These are phyloP conservation scores for Speoplatyrhinus poulsoni DNA, from an alignment of 2,113 vertebrate genomes.

Conservation along the genomic window DNA sequence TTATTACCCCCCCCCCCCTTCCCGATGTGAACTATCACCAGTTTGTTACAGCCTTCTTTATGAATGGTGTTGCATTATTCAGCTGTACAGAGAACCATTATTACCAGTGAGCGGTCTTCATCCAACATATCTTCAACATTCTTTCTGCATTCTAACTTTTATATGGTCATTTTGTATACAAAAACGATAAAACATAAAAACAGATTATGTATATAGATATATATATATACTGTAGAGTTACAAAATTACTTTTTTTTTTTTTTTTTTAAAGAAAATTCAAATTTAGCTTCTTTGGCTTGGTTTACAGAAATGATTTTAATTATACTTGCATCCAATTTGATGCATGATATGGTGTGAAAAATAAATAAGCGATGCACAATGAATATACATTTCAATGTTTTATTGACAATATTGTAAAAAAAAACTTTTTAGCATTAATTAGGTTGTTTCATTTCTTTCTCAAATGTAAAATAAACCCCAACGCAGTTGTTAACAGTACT, in stretches of 20 bases:
- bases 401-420: slow-evolving; percentile 94
- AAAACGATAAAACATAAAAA: slow-evolving; percentile 74
- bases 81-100: slow-evolving; percentile 80
- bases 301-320: slow-evolving; percentile 94
- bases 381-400: slow-evolving; percentile 98
- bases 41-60: slow-evolving; percentile 90
- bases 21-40: slow-evolving; percentile 88
- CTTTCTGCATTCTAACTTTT: slow-evolving; percentile 97
- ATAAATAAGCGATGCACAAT: slow-evolving; percentile 95
- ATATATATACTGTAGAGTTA: slow-evolving; percentile 99
- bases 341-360: slow-evolving; percentile 94
- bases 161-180: slow-evolving; percentile 99
- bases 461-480: slow-evolving; percentile 99
- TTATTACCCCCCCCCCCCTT: slow-evolving; percentile 54
- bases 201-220: slow-evolving; percentile 89
- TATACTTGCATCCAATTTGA: slow-evolving; percentile 93
- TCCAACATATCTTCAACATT: slow-evolving; percentile 90
- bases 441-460: slow-evolving; percentile 85
- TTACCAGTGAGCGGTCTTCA: slow-evolving; percentile 89
- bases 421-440: slow-evolving; percentile 83
- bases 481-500: slow-evolving; percentile 93
- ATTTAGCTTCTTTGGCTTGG: slow-evolving; percentile 97
- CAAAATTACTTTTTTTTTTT: slow-evolving; percentile 76
- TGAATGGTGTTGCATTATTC: slow-evolving; percentile 73
- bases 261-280: slow-evolving; percentile 88